Conservation (phyloP, 2,797 vertebrate species). For the Nannoperca australis region DNA sequence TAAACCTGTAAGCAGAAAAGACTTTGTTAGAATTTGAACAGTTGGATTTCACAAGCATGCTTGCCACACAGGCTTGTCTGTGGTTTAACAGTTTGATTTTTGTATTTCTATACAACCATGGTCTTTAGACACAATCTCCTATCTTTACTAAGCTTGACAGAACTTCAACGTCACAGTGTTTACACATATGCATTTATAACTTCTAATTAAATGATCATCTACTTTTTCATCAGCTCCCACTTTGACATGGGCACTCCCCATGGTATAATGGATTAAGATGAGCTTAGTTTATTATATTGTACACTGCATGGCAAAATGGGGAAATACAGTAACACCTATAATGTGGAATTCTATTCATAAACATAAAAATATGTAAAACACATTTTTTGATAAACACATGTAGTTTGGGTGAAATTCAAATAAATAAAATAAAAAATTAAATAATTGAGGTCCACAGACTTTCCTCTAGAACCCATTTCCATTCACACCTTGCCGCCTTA, state of each 20-base stretch:
- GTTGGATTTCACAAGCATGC: neutral
- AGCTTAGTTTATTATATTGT: neutral
- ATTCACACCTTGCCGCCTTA: neutral
- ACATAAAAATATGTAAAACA: too few relatives aligned
- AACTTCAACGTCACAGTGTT: neutral
- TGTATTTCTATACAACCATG: neutral
- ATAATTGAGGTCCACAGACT: neutral
- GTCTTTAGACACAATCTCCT: neutral
- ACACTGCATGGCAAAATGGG: neutral
- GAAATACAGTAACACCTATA: neutral
- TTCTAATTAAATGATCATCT: neutral
- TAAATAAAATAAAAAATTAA: too few relatives aligned
- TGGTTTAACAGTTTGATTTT: neutral
- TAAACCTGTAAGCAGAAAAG: slow-evolving; percentile 55
- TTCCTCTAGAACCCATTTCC: neutral
- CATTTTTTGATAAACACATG: neutral
- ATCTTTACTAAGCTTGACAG: neutral
- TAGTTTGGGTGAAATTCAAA: neutral
- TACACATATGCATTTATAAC: neutral
- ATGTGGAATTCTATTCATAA: neutral
- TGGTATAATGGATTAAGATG: neutral
- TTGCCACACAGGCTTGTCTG: neutral
- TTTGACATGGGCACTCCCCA: neutral
- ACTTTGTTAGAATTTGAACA: slow-evolving; percentile 30
- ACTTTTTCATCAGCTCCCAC: neutral